Evolutionary conservation across 2,888 invertebrate species (phyloP).

Genomic region (Trachelus stipa): DNA sequence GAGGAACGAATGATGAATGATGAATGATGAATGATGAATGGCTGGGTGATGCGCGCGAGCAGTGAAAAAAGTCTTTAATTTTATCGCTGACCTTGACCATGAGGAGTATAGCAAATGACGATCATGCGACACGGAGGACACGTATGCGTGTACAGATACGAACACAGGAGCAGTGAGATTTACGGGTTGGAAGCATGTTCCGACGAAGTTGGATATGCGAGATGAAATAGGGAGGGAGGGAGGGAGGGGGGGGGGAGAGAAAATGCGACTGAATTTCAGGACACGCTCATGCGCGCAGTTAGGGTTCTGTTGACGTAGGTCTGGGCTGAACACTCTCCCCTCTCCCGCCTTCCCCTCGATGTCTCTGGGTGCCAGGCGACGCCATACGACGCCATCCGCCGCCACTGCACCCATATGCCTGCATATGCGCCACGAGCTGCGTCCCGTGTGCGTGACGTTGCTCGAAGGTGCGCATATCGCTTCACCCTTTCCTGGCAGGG

Average conservation of each 20-base stretch:
- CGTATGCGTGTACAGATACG: background rate
- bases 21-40: background rate
- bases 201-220: too few relatives aligned
- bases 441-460: constrained; percentile 36
- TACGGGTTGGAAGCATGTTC: too few relatives aligned
- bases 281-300: background rate
- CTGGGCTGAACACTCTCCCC: background rate
- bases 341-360: too few relatives aligned
- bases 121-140: background rate
- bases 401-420: too few relatives aligned
- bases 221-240: background rate
- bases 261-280: background rate
- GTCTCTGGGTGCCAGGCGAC: too few relatives aligned
- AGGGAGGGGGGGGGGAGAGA: background rate
- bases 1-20: too few relatives aligned
- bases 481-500: too few relatives aligned
- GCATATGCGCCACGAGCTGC: constrained; percentile 24
- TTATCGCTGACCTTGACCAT: background rate
- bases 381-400: too few relatives aligned
- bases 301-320: constrained; percentile 6
- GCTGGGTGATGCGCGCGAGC: background rate
- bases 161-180: background rate
- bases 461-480: constrained; percentile 26
- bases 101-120: background rate
- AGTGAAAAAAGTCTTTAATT: background rate